Evolutionary conservation across 2,888 invertebrate genomes (phyloP), one percentile per base, ranked within the genome.

Genomic region (Apomyelois bistriatella): DNA sequence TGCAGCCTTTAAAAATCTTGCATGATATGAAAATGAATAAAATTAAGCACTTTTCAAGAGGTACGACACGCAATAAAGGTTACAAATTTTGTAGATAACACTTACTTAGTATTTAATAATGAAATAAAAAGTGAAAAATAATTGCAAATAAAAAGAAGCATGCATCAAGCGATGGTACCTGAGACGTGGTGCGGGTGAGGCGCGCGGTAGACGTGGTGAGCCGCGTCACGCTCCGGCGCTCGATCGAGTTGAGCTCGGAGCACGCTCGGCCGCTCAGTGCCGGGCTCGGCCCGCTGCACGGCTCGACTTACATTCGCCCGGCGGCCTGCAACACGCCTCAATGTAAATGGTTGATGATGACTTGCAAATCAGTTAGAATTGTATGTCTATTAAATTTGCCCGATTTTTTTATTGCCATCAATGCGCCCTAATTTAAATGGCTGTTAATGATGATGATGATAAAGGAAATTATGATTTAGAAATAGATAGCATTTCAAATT

Each of bases 201-300:
- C 65, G 84, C 77, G 68, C 85, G 82, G 72, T 85, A 84, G 51
- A 85, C 86, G 55, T 79, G 78, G 61, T 79, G 76, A 48, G 86
- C 82, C 62, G 82, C 82, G 69, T 85, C 85, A 55, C 86, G 79
- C 67, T 85, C 87, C 58, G 88, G 86, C 64, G 81, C 83, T 62
- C 86, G 87, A 76, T 90, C 89, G 56, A 88, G 84, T 66, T 89
- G 89, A 64, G 89, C 89, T 69, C 89, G 89, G 71, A 90, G 77
- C 66, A 88, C 89, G 76, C 88, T 87, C 54, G 88, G 87, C 67
- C 89, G 81, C 79, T 88, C 89, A 47, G 85, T 84, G 71, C 74
- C 77, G 38, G 65, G 53, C 61, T 72, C 72, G 17, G 68, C 61
- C 55, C 77, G 72, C 53, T 67, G 65, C 58, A 66, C 76, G 47